phyloP scores from a whole-genome alignment of 2,888 invertebrate genomes.

The Stenchaetothrips biformis region DNA sequence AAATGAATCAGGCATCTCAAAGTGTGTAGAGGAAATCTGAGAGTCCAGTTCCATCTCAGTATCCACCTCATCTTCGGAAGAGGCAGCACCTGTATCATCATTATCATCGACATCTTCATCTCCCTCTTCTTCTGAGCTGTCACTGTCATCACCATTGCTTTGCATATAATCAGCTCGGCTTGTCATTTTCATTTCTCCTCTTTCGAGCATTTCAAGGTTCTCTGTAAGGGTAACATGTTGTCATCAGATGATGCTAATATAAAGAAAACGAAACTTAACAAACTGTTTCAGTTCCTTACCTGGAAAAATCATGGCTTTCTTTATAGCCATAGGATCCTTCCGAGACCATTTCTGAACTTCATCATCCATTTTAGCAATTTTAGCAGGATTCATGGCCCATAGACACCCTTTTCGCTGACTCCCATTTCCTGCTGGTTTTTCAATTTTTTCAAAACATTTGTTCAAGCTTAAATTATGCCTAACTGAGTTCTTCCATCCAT shows the following conservation, averaged over 20 bases:
- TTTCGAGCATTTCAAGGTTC: conserved; percentile 73
- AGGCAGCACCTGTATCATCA: conserved; percentile 3
- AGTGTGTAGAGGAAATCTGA: not conserved
- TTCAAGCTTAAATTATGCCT: conserved; percentile 94
- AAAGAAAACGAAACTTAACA: not conserved
- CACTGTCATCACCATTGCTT: conserved; percentile 35
- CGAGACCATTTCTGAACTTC: conserved; percentile 97
- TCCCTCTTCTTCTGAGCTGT: conserved; percentile 37
- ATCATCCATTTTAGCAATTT: conserved; percentile 94
- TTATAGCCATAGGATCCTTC: conserved; percentile 88
- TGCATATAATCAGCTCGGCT: conserved; percentile 43
- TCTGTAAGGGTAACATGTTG: conserved; percentile 49
- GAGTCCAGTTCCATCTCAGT: conserved; percentile 2
- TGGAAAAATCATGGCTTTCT: conserved; percentile 90
- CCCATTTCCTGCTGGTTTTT: conserved; percentile 84
- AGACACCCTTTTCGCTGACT: conserved; percentile 73
- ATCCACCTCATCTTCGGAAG: conserved; percentile 8
- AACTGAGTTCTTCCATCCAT: conserved; percentile 98
- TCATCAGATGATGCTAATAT: not conserved
- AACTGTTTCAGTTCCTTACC: conserved; percentile 49
- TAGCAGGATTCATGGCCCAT: conserved; percentile 95
- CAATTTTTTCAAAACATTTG: conserved; percentile 98
- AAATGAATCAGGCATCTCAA: conserved; percentile 2
- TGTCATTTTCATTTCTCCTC: conserved; percentile 82
- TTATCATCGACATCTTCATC: conserved; percentile 34